Conservation (phyloP, 2,113 vertebrate species). For the Cinclus mexicanus region DNA sequence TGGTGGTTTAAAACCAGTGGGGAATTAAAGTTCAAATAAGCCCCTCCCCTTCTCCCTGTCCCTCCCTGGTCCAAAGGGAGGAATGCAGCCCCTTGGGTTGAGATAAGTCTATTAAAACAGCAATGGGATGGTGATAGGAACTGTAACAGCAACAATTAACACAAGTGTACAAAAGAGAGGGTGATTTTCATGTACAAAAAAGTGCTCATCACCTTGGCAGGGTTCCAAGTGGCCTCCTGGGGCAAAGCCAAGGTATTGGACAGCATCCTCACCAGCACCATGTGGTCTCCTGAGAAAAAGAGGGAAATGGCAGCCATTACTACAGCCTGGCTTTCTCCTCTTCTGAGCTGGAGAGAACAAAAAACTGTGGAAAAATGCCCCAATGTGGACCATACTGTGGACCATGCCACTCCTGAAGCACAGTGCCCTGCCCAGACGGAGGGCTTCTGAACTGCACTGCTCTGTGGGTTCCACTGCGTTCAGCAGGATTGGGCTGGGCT, state of each 20-base stretch:
- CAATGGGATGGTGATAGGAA: too few species aligned
- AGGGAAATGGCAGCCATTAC: neutral
- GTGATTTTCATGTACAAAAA: neutral
- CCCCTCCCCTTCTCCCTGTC: neutral
- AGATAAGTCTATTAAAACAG: neutral
- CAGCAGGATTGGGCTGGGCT: neutral
- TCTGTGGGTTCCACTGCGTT: accelerated
- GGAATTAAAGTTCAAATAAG: neutral
- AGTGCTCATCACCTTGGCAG: neutral
- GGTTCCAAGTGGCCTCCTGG: neutral
- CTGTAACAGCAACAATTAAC: neutral
- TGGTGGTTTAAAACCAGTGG: neutral
- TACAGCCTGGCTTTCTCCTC: neutral
- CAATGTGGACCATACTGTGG: neutral
- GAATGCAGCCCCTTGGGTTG: neutral
- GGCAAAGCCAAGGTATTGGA: neutral
- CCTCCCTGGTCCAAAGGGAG: neutral
- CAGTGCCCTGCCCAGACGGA: neutral
- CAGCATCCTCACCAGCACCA: neutral
- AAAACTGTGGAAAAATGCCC: neutral
- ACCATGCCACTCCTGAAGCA: neutral
- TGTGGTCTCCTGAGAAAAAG: neutral
- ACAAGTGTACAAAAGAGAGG: neutral
- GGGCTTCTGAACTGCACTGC: neutral
- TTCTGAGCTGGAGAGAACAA: neutral